These are phyloP conservation scores for Pristionchus entomophagus DNA, from an alignment of 2,888 invertebrate genomes.

Conservation along the genomic window DNA sequence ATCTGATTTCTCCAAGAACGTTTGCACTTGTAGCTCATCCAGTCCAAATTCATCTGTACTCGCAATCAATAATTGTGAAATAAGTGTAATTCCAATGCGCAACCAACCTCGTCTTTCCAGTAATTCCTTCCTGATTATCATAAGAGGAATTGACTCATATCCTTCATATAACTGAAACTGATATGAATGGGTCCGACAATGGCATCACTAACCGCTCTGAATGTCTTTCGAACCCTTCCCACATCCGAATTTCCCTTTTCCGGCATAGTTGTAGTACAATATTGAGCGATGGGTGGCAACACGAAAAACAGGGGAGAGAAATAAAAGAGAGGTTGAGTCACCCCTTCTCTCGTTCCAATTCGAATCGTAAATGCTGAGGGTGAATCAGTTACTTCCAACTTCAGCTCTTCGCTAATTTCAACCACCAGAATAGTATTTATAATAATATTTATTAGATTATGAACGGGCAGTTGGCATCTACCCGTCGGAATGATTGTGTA, in stretches of 20 bases:
- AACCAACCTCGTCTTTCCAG: neutral
- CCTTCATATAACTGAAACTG: neutral
- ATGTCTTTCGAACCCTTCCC: neutral
- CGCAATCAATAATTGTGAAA: neutral
- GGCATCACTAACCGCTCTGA: neutral
- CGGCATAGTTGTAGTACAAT: neutral
- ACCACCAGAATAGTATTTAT: neutral
- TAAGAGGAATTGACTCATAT: neutral
- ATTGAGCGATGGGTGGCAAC: neutral
- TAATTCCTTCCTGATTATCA: neutral
- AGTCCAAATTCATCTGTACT: neutral
- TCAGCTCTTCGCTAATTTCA: too few relatives aligned
- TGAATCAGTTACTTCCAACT: neutral
- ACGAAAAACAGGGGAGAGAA: conserved; percentile 1
- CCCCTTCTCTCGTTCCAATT: neutral
- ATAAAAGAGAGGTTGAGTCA: neutral
- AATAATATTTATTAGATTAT: conserved; percentile 38
- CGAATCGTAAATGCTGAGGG: neutral
- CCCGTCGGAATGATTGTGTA: conserved; percentile 27
- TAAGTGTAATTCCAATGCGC: neutral
- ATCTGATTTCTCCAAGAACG: conserved; percentile 36
- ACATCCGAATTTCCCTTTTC: neutral
- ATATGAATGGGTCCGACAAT: neutral
- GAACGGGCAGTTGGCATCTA: neutral
- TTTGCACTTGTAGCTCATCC: neutral